Conservation (phyloP, 1,140 invertebrate species). For the Muscidifurax raptorellus region DNA sequence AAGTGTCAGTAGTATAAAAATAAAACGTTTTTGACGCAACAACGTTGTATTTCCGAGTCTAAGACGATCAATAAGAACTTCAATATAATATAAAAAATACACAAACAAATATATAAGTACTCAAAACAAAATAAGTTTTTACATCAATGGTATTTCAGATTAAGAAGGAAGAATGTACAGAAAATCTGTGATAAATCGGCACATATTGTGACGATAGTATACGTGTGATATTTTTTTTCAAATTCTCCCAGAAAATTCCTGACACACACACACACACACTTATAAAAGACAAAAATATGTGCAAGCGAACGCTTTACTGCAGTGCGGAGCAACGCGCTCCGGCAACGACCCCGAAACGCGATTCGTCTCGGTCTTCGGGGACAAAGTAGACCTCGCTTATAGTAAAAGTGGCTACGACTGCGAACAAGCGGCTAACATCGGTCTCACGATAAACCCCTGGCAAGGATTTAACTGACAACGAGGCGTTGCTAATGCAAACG, state of each 20-base stretch:
- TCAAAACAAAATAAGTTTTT: no score
- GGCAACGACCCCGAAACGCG: constrained; percentile 59
- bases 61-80: no score
- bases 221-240: not conserved
- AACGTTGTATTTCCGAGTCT: no score
- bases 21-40: no score
- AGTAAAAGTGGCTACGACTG: constrained; percentile 71
- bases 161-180: not conserved
- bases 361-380: constrained; percentile 69
- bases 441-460: constrained; percentile 70
- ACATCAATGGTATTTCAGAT: no score
- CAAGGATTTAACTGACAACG: constrained; percentile 54
- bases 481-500: constrained; percentile 58
- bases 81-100: no score
- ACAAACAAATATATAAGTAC: no score
- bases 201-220: not conserved
- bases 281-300: not conserved
- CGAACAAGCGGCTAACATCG: constrained; percentile 70
- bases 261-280: not conserved
- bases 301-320: constrained; percentile 11
- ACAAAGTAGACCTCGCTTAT: constrained; percentile 23
- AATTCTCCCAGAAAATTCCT: not conserved
- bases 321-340: constrained; percentile 33
- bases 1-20: no score
- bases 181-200: not conserved